Evolutionary conservation across 2,113 vertebrate species (phyloP).

Genomic region (Lagopus muta): DNA sequence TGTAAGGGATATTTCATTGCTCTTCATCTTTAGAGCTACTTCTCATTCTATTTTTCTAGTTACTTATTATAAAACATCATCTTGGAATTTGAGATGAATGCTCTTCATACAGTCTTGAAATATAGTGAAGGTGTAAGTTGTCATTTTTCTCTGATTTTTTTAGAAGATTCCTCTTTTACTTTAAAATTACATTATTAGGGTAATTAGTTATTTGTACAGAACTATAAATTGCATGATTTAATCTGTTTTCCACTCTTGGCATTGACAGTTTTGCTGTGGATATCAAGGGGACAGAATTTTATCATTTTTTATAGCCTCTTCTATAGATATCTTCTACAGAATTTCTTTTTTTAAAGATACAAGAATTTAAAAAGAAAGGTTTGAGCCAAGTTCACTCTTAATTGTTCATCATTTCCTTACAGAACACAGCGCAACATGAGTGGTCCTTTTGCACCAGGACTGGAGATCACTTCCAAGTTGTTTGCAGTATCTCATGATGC

Average conservation of each 20-base stretch:
- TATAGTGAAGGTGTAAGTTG: not conserved
- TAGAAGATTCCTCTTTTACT: not conserved
- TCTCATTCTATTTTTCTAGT: not conserved
- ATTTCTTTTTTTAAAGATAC: not conserved
- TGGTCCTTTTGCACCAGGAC: slow-evolving; percentile 90
- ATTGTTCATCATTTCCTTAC: slow-evolving; percentile 40
- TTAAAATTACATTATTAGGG: not conserved
- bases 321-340: not conserved
- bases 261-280: not conserved
- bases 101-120: not conserved
- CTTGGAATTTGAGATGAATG: not conserved
- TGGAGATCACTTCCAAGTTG: slow-evolving; percentile 86
- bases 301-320: not conserved
- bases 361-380: not conserved
- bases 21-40: not conserved
- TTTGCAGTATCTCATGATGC: slow-evolving; percentile 95
- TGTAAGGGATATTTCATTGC: not conserved
- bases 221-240: not conserved
- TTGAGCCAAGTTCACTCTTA: not conserved
- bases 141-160: not conserved
- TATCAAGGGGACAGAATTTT: not conserved
- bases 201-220: not conserved
- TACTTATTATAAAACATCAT: not conserved
- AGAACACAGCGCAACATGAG: slow-evolving; percentile 90
- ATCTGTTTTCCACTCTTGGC: not conserved